Evolutionary conservation across 2,113 vertebrate genomes (phyloP).

Genomic region (Toxostoma redivivum): DNA sequence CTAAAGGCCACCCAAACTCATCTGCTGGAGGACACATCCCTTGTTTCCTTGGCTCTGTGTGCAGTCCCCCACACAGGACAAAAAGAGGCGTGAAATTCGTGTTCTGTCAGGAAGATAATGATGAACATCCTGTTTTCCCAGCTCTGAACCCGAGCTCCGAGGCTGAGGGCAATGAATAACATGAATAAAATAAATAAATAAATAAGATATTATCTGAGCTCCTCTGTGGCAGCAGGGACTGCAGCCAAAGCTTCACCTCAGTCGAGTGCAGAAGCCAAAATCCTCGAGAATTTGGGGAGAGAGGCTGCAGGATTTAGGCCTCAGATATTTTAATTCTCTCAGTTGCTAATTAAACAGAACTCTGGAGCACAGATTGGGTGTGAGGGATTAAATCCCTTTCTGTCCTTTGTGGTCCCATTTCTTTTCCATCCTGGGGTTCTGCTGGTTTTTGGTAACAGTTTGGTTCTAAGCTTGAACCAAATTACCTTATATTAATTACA

Average conservation of each 20-base stretch:
- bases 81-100: background rate
- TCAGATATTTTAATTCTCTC: background rate
- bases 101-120: background rate
- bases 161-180: constrained; percentile 21
- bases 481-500: background rate
- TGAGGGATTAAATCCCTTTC: background rate
- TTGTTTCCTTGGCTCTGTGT: background rate
- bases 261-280: background rate
- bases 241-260: background rate
- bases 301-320: background rate
- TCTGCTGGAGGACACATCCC: fast-evolving
- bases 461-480: background rate
- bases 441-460: background rate
- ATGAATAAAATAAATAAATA: constrained; percentile 47
- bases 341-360: background rate
- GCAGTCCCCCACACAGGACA: background rate
- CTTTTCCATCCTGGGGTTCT: background rate
- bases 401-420: background rate
- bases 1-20: background rate
- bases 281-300: fast-evolving
- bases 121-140: background rate
- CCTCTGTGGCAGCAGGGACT: background rate
- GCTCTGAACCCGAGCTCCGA: background rate
- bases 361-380: background rate
- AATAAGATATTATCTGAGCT: background rate